These are phyloP conservation scores for Agriopis aurantiaria DNA, from an alignment of 2,888 invertebrate genomes.

Conservation along the genomic window DNA sequence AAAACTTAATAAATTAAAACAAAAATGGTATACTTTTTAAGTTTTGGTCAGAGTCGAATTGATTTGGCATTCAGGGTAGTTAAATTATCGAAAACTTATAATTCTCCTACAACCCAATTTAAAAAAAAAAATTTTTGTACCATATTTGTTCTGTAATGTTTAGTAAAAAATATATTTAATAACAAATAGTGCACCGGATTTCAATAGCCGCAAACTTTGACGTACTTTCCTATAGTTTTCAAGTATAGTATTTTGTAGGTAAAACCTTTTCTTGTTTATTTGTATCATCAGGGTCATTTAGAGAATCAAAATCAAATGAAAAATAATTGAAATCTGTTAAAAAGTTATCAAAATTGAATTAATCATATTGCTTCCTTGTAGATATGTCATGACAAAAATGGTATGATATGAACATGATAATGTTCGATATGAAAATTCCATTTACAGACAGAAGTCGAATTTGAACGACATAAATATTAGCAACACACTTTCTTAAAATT, in stretches of 20 bases:
- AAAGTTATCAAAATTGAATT: no score
- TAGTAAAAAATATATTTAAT: no score
- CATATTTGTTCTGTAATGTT: no score
- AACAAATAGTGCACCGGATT: background rate
- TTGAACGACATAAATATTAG: constrained; percentile 75
- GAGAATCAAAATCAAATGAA: no score
- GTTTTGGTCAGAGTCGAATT: no score
- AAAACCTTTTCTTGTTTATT: background rate
- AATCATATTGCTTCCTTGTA: background rate
- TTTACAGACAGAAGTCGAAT: constrained; percentile 67
- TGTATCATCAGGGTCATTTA: background rate
- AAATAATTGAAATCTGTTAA: no score
- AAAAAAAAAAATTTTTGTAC: no score
- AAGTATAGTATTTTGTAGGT: background rate
- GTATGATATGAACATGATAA: constrained; percentile 58
- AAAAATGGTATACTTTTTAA: no score
- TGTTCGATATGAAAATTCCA: constrained; percentile 43
- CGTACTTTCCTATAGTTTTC: background rate
- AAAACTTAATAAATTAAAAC: no score
- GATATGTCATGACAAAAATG: constrained; percentile 3
- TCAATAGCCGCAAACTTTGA: background rate
- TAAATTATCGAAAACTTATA: no score
- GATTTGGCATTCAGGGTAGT: no score
- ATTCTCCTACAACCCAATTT: no score
- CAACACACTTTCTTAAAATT: constrained; percentile 77